Conservation (phyloP, 2,888 invertebrate species). For the Anoplius nigerrimus region DNA sequence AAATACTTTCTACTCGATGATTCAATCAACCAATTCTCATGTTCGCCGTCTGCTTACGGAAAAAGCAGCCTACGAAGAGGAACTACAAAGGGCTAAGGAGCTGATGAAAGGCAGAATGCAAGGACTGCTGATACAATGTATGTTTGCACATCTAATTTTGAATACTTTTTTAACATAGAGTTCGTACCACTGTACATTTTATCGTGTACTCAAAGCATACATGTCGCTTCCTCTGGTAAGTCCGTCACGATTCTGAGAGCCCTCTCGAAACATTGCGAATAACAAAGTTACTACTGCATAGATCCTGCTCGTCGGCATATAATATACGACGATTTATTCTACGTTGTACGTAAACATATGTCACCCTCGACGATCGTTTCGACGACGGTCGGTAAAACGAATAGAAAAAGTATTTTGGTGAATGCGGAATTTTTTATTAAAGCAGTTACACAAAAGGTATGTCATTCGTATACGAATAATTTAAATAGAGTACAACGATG, state of each 20-base stretch:
- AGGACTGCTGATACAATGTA: slow-evolving; percentile 92
- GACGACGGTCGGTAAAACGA: too few relatives aligned
- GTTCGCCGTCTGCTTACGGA: slow-evolving; percentile 90
- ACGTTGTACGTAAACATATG: too few relatives aligned
- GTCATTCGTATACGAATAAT: slow-evolving; percentile 32
- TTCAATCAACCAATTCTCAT: slow-evolving; percentile 95
- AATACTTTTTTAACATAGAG: slow-evolving; percentile 36
- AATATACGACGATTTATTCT: slow-evolving; percentile 4
- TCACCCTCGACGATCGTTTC: too few relatives aligned
- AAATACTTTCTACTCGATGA: slow-evolving; percentile 95
- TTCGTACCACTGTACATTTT: slow-evolving; percentile 53
- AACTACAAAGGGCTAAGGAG: slow-evolving; percentile 89
- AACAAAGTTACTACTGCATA: slow-evolving; percentile 19
- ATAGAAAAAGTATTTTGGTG: slow-evolving; percentile 14
- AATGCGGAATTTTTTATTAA: slow-evolving; percentile 40
- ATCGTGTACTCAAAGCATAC: slow-evolving; percentile 57
- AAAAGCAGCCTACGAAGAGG: slow-evolving; percentile 91
- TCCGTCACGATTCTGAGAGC: slow-evolving; percentile 33
- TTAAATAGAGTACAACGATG: not conserved
- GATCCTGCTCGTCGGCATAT: slow-evolving; percentile 21
- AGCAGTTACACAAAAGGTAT: slow-evolving; percentile 42
- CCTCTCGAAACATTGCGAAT: slow-evolving; percentile 10
- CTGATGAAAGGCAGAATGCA: slow-evolving; percentile 90
- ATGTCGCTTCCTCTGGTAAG: slow-evolving; percentile 68
- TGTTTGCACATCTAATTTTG: slow-evolving; percentile 76